Evolutionary conservation across 2,113 vertebrate genomes (phyloP).

Genomic region (Polypterus senegalus): DNA sequence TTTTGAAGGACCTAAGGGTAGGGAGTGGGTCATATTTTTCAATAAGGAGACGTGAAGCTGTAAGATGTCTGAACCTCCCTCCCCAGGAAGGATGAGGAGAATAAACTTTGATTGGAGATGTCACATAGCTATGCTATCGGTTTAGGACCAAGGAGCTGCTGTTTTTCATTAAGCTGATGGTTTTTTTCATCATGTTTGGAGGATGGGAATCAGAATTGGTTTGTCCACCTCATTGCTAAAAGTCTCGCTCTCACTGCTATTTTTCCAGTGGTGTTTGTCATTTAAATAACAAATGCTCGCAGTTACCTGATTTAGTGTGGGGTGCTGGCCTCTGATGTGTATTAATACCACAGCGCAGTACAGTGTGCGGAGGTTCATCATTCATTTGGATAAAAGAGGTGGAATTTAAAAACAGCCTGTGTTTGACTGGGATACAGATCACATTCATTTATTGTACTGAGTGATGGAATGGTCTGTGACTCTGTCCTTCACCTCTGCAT

Average conservation of each 20-base stretch:
- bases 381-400: slow-evolving; percentile 69
- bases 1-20: too few species aligned
- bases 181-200: slow-evolving; percentile 31
- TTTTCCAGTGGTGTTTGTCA: slow-evolving; percentile 47
- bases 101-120: slow-evolving; percentile 17
- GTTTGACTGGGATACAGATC: slow-evolving; percentile 65
- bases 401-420: slow-evolving; percentile 62
- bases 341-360: slow-evolving; percentile 54
- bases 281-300: slow-evolving; percentile 63
- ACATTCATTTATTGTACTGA: slow-evolving; percentile 65
- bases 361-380: slow-evolving; percentile 52
- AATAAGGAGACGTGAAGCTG: too few species aligned
- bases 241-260: slow-evolving; percentile 25
- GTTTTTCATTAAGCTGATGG: slow-evolving; percentile 53
- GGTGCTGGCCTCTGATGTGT: slow-evolving; percentile 54
- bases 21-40: too few species aligned
- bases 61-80: too few species aligned
- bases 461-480: slow-evolving; percentile 50
- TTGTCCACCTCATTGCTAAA: slow-evolving; percentile 42
- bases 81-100: slow-evolving; percentile 19
- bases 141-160: slow-evolving; percentile 32
- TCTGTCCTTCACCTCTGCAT: slow-evolving; percentile 58
- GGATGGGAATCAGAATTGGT: slow-evolving; percentile 59
- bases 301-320: slow-evolving; percentile 57
- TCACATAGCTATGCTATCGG: slow-evolving; percentile 21